A percentile compares a stretch with the other conserved stretches of the same genome.
Evolutionary conservation across 2,797 vertebrate species (phyloP).

Genomic region (Gadopsis marmoratus): DNA sequence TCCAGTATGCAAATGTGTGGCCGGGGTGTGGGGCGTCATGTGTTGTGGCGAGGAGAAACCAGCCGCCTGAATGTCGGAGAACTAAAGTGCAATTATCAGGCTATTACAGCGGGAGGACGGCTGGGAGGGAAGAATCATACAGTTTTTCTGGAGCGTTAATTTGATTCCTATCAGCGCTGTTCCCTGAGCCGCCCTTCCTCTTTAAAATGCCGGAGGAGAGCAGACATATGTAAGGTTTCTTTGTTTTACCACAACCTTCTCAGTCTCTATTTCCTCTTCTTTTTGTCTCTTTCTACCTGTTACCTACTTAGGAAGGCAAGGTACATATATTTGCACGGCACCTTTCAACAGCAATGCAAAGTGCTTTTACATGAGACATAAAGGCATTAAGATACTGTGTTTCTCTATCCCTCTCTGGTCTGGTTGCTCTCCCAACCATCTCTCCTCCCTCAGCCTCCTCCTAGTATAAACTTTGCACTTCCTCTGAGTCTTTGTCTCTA

Average conservation of each 20-base stretch:
- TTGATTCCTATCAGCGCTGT: slow-evolving; percentile 84
- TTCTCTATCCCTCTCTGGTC: slow-evolving; percentile 29
- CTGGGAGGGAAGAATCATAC: slow-evolving; percentile 82
- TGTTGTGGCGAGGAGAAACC: slow-evolving; percentile 77
- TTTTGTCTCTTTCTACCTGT: slow-evolving; percentile 24
- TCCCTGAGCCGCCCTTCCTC: slow-evolving; percentile 66
- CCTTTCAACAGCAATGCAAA: neutral
- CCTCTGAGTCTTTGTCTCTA: slow-evolving; percentile 66
- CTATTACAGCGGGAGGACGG: slow-evolving; percentile 86
- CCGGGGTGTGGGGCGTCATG: slow-evolving; percentile 80
- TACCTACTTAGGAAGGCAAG: slow-evolving; percentile 19
- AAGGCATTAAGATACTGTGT: slow-evolving; percentile 33
- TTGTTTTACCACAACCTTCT: slow-evolving; percentile 74
- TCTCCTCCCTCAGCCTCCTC: slow-evolving; percentile 29
- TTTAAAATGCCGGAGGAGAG: slow-evolving; percentile 69
- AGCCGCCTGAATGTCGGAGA: slow-evolving; percentile 85
- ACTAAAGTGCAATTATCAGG: slow-evolving; percentile 90
- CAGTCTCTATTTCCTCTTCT: slow-evolving; percentile 10
- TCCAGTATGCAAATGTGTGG: slow-evolving; percentile 89
- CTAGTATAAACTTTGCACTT: slow-evolving; percentile 43
- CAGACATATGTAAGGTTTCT: slow-evolving; percentile 68
- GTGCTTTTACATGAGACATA: slow-evolving; percentile 8
- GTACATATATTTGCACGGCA: slow-evolving; percentile 6
- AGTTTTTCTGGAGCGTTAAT: slow-evolving; percentile 86
- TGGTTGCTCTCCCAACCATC: slow-evolving; percentile 8